Evolutionary conservation across 2,797 vertebrate species (phyloP).

Genomic region (Coreius guichenoti): DNA sequence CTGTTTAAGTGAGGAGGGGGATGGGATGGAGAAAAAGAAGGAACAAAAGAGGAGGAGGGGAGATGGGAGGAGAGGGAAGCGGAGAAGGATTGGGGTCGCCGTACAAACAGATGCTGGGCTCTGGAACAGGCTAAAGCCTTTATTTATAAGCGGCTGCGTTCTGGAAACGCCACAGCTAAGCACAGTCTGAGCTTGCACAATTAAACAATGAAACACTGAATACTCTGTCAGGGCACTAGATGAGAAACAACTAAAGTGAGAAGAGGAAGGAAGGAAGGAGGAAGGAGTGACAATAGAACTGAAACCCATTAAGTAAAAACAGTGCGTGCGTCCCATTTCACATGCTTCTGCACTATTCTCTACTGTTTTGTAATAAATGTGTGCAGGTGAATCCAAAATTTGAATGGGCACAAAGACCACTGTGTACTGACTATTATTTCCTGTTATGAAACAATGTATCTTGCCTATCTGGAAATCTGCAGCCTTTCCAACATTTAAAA

Average conservation of each 20-base stretch:
- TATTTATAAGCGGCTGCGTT: constrained; percentile 41
- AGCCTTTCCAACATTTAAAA: not conserved
- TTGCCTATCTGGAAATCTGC: not conserved
- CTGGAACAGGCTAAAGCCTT: constrained; percentile 45
- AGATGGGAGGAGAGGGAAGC: constrained; percentile 34
- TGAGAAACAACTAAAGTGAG: constrained; percentile 17
- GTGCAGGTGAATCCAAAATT: not conserved
- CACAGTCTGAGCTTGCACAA: constrained; percentile 38
- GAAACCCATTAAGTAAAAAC: constrained; percentile 18
- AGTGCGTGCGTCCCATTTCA: not conserved
- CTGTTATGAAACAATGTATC: not conserved
- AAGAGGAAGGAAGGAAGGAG: constrained; percentile 32
- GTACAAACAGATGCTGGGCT: constrained; percentile 50
- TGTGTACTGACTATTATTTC: not conserved
- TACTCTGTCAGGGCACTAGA: not conserved
- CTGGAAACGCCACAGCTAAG: constrained; percentile 46
- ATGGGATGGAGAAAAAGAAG: constrained; percentile 61
- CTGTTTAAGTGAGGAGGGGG: constrained; percentile 25
- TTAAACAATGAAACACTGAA: constrained; percentile 46
- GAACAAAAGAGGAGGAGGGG: constrained; percentile 33
- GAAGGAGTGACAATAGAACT: constrained; percentile 15
- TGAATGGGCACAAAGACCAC: not conserved
- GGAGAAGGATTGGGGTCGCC: constrained; percentile 44
- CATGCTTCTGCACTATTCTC: not conserved
- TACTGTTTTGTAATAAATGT: not conserved